phyloP scores from a whole-genome alignment of 2,888 invertebrate genomes.

The Ernsta delagoae region DNA sequence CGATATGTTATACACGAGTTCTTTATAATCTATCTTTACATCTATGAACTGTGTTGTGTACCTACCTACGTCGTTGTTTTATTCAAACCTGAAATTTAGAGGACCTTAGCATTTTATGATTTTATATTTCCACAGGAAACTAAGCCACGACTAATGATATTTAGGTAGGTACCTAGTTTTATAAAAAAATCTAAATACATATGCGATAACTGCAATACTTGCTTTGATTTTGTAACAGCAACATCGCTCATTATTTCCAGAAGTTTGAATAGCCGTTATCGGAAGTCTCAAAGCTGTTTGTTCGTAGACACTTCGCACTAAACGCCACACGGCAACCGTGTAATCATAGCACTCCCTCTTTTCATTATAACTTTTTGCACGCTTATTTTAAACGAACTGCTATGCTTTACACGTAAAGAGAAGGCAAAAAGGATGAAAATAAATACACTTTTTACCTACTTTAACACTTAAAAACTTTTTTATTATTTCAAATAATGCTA shows the following conservation, averaged over 20 bases:
- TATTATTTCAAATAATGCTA: constrained; percentile 59
- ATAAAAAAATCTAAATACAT: no score
- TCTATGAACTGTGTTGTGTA: no score
- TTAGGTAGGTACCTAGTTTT: no score
- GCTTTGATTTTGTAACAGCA: neutral
- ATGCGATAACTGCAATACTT: neutral
- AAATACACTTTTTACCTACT: constrained; percentile 17
- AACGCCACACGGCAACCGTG: neutral
- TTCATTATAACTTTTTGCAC: constrained; percentile 29
- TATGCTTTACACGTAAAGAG: constrained; percentile 7
- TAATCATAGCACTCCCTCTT: constrained; percentile 11
- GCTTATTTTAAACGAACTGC: constrained; percentile 11
- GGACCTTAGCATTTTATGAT: no score
- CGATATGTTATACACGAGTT: no score
- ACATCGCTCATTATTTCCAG: neutral
- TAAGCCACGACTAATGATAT: no score
- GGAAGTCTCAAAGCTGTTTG: constrained; percentile 7
- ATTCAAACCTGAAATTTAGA: no score
- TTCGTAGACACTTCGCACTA: neutral
- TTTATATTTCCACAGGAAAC: no score
- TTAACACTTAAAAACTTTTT: constrained; percentile 50
- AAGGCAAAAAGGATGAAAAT: constrained; percentile 15
- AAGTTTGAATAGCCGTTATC: constrained; percentile 2
- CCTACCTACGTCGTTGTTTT: no score
- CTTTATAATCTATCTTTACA: no score